Evolutionary conservation across 1,140 invertebrate genomes (phyloP), one percentile per base, ranked within the genome.

Genomic region (Ptiloglossa arizonensis): DNA sequence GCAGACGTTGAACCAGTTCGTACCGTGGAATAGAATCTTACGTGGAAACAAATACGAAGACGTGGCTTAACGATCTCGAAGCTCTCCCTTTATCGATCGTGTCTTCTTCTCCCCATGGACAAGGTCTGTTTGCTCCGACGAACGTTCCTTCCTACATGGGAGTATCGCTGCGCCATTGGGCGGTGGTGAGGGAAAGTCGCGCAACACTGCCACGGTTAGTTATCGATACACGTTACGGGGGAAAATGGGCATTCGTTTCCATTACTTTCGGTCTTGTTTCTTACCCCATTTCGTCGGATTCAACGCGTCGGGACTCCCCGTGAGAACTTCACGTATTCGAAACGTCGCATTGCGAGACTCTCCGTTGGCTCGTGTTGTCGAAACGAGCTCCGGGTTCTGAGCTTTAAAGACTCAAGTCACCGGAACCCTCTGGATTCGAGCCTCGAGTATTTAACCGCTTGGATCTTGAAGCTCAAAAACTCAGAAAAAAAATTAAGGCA

Each of bases 1-100:
- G 27, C 4, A 27, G 24, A 24, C 38, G 13, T 63, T 5, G 29
- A 11, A 54, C 29, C 54, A 32, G 1, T 32, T 57, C 9, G 19
- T 24, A 24, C 15, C 8, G 15, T 3, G 5, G 15, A 24, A 64
- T 29, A 46, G 44, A 46, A 19, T 29, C 22, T 46, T 48, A 27
- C 2, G 29, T 0, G 1, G n/a, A 41, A 22, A 24, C 38, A 29
- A 38, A 32, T 8, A 66, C 15, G 8, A 63, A 46, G 24, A 63
- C 32, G 46, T 24, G 19, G 60, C 32, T 46, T 69, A 78, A 82
- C 41, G 56, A 79, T 73, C 35, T 48, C 24, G 8, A n/a, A 41
- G 22, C 62, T 24, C 19, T 78, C 35, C 19, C 27, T 54, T 83
- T 80, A 85, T 85, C 82, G 82, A 85, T 85, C 78, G 46, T 22